These are phyloP conservation scores for Drosophila nigrodunni DNA, from an alignment of 1,140 invertebrate genomes.

Conservation along the genomic window DNA sequence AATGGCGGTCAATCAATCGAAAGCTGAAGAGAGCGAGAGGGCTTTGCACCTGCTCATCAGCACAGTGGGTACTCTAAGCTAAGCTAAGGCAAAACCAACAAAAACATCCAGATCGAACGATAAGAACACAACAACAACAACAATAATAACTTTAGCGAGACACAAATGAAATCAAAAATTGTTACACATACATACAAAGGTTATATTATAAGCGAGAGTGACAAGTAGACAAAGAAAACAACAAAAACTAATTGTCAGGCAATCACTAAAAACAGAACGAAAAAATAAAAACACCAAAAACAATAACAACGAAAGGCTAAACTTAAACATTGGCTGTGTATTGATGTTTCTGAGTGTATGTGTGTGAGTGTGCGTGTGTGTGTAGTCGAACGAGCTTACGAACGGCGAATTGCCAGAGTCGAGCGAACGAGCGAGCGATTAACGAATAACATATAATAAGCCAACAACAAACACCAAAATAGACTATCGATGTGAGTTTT, in stretches of 20 bases:
- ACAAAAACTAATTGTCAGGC: constrained; percentile 44
- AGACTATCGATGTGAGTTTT: constrained; percentile 45
- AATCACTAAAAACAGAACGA: constrained; percentile 37
- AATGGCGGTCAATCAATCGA: constrained; percentile 73
- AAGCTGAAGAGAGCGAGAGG: constrained; percentile 34
- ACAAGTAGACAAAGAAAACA: constrained; percentile 5
- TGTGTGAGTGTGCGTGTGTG: constrained; percentile 14
- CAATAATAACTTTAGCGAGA: constrained; percentile 37
- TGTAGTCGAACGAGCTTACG: constrained; percentile 25
- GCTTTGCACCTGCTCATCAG: constrained; percentile 54
- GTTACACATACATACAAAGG: constrained; percentile 17
- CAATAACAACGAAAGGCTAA: constrained; percentile 44
- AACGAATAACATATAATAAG: constrained; percentile 69
- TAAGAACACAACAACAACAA: constrained; percentile 30
- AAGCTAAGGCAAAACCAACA: constrained; percentile 42
- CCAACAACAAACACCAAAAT: constrained; percentile 75
- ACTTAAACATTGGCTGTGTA: constrained; percentile 40
- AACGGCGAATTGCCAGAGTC: constrained; percentile 52
- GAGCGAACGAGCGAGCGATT: constrained; percentile 40
- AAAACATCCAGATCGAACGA: constrained; percentile 48
- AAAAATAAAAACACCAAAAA: background rate
- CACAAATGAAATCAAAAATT: constrained; percentile 40
- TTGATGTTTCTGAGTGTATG: constrained; percentile 34
- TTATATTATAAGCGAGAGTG: background rate
- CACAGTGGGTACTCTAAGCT: constrained; percentile 33